These are phyloP conservation scores for Cyclura pinguis DNA, from an alignment of 2,797 vertebrate genomes.

Conservation along the genomic window DNA sequence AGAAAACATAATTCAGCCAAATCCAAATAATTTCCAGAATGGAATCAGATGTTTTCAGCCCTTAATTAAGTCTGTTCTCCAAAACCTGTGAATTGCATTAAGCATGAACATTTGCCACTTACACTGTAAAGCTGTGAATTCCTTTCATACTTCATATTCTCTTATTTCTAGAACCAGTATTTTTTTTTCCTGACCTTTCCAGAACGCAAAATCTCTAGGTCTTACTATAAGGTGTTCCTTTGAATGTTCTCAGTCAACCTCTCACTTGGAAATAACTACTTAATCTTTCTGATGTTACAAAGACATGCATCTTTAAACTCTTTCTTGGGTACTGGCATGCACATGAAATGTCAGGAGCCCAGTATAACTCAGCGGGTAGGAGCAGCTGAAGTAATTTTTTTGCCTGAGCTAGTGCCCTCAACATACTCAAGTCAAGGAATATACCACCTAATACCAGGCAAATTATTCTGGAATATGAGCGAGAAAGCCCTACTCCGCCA, in stretches of 20 bases:
- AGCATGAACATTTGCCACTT: constrained; percentile 6
- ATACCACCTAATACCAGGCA: background rate
- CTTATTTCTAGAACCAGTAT: background rate
- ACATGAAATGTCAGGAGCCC: background rate
- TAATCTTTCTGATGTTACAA: background rate
- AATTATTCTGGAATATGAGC: background rate
- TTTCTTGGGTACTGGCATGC: background rate
- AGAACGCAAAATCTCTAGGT: background rate
- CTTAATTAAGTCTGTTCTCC: background rate
- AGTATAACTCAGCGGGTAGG: background rate
- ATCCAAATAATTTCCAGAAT: constrained; percentile 1
- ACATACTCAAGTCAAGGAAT: background rate
- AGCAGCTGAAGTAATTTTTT: too few relatives aligned
- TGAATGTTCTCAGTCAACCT: constrained; percentile 24
- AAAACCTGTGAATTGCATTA: constrained; percentile 26
- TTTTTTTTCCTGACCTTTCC: background rate
- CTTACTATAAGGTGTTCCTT: background rate
- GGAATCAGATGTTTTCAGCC: background rate
- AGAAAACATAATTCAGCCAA: background rate
- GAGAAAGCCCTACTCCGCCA: background rate
- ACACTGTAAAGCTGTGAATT: constrained; percentile 17
- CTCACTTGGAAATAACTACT: background rate
- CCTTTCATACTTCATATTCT: background rate
- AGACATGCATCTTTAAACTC: background rate
- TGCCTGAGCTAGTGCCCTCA: background rate